A percentile compares a stretch with the other conserved stretches of the same genome.
phyloP scores from a whole-genome alignment of 2,888 invertebrate genomes.

The Argynnis bischoffii region DNA sequence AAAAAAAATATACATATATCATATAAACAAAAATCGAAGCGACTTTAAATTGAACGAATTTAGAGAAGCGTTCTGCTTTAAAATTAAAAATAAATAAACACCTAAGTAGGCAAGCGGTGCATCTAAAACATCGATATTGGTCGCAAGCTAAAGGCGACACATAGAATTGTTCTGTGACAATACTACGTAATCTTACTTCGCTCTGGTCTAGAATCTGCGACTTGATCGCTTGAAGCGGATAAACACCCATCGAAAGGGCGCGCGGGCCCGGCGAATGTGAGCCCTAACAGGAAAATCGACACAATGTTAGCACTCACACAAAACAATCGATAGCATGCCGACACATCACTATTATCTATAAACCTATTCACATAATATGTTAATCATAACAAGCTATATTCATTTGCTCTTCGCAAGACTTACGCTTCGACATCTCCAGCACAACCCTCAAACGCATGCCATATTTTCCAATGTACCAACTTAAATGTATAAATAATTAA shows the following conservation, averaged over 20 bases:
- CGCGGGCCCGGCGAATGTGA: slow-evolving; percentile 96
- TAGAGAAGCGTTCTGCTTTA: slow-evolving; percentile 42
- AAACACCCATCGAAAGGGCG: slow-evolving; percentile 94
- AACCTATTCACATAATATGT: slow-evolving; percentile 50
- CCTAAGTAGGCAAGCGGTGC: slow-evolving; percentile 80
- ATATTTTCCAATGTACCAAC: slow-evolving; percentile 37
- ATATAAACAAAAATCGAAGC: slow-evolving; percentile 45
- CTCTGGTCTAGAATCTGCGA: slow-evolving; percentile 93
- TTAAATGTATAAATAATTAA: slow-evolving; percentile 38
- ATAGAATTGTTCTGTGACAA: slow-evolving; percentile 54
- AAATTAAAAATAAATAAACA: slow-evolving; percentile 56
- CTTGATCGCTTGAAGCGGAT: slow-evolving; percentile 93
- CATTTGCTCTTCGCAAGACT: slow-evolving; percentile 52
- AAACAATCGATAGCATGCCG: slow-evolving; percentile 75
- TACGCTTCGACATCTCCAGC: slow-evolving; percentile 28
- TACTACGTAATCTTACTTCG: slow-evolving; percentile 90
- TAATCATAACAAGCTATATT: slow-evolving; percentile 64
- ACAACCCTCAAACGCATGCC: slow-evolving; percentile 63
- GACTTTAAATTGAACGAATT: slow-evolving; percentile 42
- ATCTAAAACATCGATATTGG: slow-evolving; percentile 78
- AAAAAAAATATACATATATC: slow-evolving; percentile 33
- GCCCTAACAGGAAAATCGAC: slow-evolving; percentile 86
- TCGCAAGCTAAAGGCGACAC: slow-evolving; percentile 77
- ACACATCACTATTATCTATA: slow-evolving; percentile 59
- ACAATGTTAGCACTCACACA: slow-evolving; percentile 84